phyloP scores from a whole-genome alignment of 2,113 vertebrate species.

The Cephalopholis sonnerati region DNA sequence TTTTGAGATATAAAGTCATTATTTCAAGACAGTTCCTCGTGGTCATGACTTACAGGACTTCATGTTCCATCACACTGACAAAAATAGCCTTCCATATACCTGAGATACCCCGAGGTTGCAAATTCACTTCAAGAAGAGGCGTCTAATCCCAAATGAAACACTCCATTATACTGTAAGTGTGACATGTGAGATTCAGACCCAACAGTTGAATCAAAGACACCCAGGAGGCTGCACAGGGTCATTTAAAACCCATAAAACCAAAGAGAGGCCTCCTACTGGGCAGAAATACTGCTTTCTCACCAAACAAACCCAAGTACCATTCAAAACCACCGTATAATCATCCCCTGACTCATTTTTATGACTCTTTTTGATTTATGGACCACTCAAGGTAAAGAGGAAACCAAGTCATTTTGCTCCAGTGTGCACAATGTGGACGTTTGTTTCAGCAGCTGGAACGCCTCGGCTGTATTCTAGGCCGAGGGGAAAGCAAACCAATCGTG shows the following conservation, averaged over 20 bases:
- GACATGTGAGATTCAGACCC: constrained; percentile 4
- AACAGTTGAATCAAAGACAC: constrained; percentile 40
- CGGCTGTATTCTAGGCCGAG: neutral
- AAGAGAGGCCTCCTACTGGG: constrained; percentile 29
- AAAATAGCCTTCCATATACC: too few species aligned
- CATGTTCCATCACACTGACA: too few species aligned
- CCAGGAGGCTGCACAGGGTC: constrained; percentile 30
- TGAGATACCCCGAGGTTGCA: neutral
- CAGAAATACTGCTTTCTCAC: constrained; percentile 59
- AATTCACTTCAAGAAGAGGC: neutral
- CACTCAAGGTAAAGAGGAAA: constrained; percentile 51
- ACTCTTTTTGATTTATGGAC: constrained; percentile 55
- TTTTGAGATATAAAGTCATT: too few species aligned
- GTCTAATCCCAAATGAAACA: constrained; percentile 18
- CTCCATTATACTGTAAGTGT: constrained; percentile 4
- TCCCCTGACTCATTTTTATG: constrained; percentile 15
- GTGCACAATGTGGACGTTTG: constrained; percentile 47
- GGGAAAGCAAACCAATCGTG: neutral
- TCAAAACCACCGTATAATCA: constrained; percentile 49
- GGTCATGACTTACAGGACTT: too few species aligned
- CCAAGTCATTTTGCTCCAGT: constrained; percentile 35
- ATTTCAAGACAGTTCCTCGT: too few species aligned
- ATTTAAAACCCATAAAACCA: constrained; percentile 65
- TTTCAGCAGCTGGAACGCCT: neutral
- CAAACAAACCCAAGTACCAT: constrained; percentile 59